Base-by-base conservation (phyloP, 1,140 invertebrate genomes). In the Drosophila sp. region DNA sequence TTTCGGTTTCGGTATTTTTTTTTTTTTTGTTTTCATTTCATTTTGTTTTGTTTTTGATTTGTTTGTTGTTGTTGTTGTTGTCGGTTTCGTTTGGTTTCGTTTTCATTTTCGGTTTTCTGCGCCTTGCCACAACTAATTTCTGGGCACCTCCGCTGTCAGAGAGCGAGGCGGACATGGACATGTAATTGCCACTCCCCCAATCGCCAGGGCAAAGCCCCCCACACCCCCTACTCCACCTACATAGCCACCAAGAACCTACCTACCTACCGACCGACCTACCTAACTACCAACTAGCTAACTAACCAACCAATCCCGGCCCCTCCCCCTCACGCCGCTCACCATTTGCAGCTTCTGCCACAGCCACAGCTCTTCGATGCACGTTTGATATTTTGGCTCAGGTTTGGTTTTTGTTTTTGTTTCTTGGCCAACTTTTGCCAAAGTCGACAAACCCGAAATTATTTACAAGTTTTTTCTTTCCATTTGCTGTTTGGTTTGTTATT, bases 381-480 rank as follows among this genome's bases (percentile, higher is more conserved):
- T 85, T 85, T 85, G 82, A 87, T 85, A 85, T 85, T 76, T 86
- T 73, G 58, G 82, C 82, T 65, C 82, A 81, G 82, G 81, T 86
- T 50, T 47, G 82, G 81, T 86, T 50, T 47, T 50, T 50, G 23
- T 25, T 50, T 50, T 86, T 63, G 71, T 58, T 86, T 78, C 61
- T 80, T 66, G 66, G 71, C 78, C 82, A 85, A 87, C 67, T 86
- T 85, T 86, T 75, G 35, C 70, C 66, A 56, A 40, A 65, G 57
- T 70, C 60, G 79, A 76, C 80, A 82, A 82, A 78, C 79, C 80
- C 74, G 83, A 85, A 87, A 79, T 85, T 85, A 85, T 87, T 85
- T 85, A 86, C 82, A 85, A 85, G 74, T 81, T 83, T 33, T 57
- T 57, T 57, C 32, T 57, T 27, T 50, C 44, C 11, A 50, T 68